These are phyloP conservation scores for Crocuta crocuta DNA, from an alignment of 2,113 vertebrate species.

Conservation along the genomic window DNA sequence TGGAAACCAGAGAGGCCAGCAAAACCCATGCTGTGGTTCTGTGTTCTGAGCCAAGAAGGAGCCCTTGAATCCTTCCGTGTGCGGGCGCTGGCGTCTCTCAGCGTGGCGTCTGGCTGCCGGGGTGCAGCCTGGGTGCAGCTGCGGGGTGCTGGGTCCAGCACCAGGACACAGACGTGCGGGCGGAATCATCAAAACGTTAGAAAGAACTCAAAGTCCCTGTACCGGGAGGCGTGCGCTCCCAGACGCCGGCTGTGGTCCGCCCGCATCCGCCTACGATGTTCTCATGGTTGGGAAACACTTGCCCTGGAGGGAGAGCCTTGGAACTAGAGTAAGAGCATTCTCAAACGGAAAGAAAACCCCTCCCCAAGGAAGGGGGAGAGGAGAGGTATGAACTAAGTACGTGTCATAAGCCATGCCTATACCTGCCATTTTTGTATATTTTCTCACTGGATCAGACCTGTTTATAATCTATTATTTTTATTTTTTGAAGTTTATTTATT, in stretches of 20 bases:
- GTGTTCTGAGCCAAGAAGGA: too few species aligned
- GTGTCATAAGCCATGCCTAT: neutral
- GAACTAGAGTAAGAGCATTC: neutral
- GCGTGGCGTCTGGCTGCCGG: accelerated
- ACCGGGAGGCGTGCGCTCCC: accelerated
- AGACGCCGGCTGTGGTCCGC: accelerated
- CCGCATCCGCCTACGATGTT: neutral
- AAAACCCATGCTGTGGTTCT: too few species aligned
- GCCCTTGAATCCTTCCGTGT: neutral
- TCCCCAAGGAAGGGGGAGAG: too few species aligned
- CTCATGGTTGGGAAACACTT: too few species aligned
- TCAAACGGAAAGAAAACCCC: too few species aligned
- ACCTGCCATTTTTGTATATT: accelerated
- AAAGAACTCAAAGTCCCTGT: neutral
- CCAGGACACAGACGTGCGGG: accelerated
- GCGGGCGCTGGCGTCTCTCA: accelerated
- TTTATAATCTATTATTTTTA: too few species aligned
- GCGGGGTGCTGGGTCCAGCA: accelerated
- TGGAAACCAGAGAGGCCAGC: too few species aligned
- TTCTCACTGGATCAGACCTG: neutral
- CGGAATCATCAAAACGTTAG: neutral
- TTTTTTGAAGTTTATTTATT: too few species aligned
- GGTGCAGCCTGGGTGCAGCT: neutral
- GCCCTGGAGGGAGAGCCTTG: neutral
- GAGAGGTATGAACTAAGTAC: accelerated